These are phyloP conservation scores for Cybosia mesomella DNA, from an alignment of 2,888 invertebrate genomes.

Conservation along the genomic window DNA sequence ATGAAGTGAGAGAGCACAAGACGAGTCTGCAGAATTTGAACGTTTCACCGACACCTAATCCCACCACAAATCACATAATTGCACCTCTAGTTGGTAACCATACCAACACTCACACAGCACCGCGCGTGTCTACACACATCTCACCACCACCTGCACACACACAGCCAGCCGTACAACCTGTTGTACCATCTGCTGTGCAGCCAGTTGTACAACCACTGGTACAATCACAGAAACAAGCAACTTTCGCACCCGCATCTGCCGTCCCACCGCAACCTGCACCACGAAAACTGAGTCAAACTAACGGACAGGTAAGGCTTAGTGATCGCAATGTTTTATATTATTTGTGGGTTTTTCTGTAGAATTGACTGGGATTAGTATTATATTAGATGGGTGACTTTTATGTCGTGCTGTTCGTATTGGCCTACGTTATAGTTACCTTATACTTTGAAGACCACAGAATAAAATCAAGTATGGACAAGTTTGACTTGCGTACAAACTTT, in stretches of 20 bases:
- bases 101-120: conserved; percentile 51
- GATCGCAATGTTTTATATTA: conserved; percentile 34
- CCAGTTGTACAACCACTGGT: conserved; percentile 48
- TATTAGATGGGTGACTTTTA: neutral
- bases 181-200: conserved; percentile 28
- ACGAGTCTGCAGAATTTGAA: conserved; percentile 76
- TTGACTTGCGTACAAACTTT: no score
- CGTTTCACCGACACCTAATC: conserved; percentile 64
- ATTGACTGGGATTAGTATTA: neutral
- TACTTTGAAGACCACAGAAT: no score
- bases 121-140: conserved; percentile 52
- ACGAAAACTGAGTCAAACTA: conserved; percentile 78
- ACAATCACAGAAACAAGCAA: conserved; percentile 56
- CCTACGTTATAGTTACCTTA: neutral
- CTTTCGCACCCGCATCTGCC: conserved; percentile 46
- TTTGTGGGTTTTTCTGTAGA: conserved; percentile 14
- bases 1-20: conserved; percentile 81
- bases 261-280: conserved; percentile 83
- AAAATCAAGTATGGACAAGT: no score
- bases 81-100: conserved; percentile 55
- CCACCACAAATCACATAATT: conserved; percentile 67
- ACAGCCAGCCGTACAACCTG: conserved; percentile 31
- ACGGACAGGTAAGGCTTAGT: conserved; percentile 77
- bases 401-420: neutral
- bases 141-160: conserved; percentile 52